Evolutionary conservation across 2,888 invertebrate genomes (phyloP).

Genomic region (Mayetiola destructor): DNA sequence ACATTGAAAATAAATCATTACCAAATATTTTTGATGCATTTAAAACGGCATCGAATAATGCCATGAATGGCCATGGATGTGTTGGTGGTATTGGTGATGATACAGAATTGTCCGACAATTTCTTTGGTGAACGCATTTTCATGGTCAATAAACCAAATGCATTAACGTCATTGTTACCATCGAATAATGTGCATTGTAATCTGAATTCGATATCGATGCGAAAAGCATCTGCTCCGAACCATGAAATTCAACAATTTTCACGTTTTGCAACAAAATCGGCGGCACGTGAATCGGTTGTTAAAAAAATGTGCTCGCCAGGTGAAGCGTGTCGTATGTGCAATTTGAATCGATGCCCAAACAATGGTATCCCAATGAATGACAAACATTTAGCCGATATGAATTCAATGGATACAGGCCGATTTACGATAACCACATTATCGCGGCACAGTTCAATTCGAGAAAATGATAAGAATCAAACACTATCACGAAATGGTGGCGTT

Average conservation of each 20-base stretch:
- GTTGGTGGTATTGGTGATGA: not conserved
- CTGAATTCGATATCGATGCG: conserved; percentile 8
- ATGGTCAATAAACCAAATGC: conserved; percentile 5
- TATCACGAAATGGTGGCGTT: conserved; percentile 40
- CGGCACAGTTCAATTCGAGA: conserved; percentile 17
- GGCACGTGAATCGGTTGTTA: not conserved
- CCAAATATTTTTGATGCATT: conserved; percentile 21
- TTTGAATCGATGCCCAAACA: conserved; percentile 4
- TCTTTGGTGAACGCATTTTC: conserved; percentile 14
- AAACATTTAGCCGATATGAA: not conserved
- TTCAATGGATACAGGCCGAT: conserved; percentile 22
- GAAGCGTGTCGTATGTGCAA: conserved; percentile 14
- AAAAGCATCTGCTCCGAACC: not conserved
- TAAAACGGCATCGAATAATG: not conserved
- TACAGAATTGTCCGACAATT: not conserved
- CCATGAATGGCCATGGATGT: not conserved
- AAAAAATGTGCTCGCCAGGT: conserved; percentile 1
- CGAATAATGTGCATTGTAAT: conserved; percentile 3
- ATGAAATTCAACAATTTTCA: conserved; percentile 9
- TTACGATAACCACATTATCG: conserved; percentile 33
- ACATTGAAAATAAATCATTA: conserved; percentile 22
- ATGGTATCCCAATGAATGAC: not conserved
- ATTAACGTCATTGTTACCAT: not conserved
- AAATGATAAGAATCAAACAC: conserved; percentile 21
- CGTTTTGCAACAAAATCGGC: conserved; percentile 4